Evolutionary conservation across 2,113 vertebrate genomes (phyloP), one percentile per base, ranked within the genome.

Genomic region (Danio rerio): DNA sequence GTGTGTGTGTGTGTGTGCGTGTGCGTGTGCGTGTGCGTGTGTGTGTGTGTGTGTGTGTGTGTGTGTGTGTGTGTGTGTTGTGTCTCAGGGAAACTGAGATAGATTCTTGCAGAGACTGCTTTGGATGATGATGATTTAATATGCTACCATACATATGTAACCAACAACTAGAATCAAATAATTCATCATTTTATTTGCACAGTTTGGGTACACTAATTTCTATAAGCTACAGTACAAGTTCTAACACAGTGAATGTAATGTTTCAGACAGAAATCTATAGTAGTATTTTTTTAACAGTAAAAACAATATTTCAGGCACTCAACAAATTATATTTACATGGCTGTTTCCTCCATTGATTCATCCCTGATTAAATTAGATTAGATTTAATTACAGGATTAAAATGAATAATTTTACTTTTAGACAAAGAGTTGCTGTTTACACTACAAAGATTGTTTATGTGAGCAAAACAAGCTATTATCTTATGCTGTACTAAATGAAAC

Each of bases 271-370:
- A n/a, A n/a, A n/a, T n/a, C n/a, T 31, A 31, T 31, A 31, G 31
- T 31, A 31, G 31, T 31, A 31, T 31, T 31, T 31, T n/a, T 31
- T 31, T 31, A 31, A 31, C 31, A 31, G 3, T 31, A 31, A 31
- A 31, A 31, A 31, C 31, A 31, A 31, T 31, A 49, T 63, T 78
- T 63, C 9, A 78, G 75, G 5, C 11, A 76, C 11, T 49, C 18
- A 40, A 10, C 21, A 66, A 9, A 53, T 55, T 78, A 78, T 78
- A 78, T 78, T 78, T 66, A 78, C 76, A 78, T 66, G 49, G 9
- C 13, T 50, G 18, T 63, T 55, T 78, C 15, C 20, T 40, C 7
- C 10, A 40, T 20, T 53, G 49, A 16, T 18, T 5, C 8, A 42
- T 62, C 11, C 12, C 40, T 16, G 42, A 74, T 75, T 16, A 75